Conservation (phyloP, 1,140 invertebrate genomes). For the Pristionchus pacificus region DNA sequence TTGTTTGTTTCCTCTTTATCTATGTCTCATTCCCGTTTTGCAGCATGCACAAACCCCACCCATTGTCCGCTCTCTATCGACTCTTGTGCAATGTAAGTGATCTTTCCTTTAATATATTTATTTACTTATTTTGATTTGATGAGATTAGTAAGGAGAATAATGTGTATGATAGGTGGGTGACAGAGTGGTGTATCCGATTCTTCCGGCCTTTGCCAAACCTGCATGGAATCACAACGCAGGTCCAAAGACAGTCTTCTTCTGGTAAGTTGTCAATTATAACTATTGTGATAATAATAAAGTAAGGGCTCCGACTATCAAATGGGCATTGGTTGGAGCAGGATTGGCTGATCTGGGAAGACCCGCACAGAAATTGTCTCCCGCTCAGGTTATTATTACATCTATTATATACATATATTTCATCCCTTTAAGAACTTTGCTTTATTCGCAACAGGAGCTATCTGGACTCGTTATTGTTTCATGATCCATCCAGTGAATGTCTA, state of each 20-base stretch:
- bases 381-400: too few relatives aligned
- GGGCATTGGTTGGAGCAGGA: conserved; percentile 74
- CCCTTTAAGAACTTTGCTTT: conserved; percentile 65
- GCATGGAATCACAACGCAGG: conserved; percentile 58
- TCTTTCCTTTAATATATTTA: too few relatives aligned
- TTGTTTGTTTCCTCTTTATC: too few relatives aligned
- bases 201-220: conserved; percentile 53
- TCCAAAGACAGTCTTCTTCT: conserved; percentile 63
- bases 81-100: too few relatives aligned
- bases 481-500: conserved; percentile 91
- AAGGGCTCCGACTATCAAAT: conserved; percentile 57
- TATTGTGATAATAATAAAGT: neutral
- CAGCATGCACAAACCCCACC: too few relatives aligned
- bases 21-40: too few relatives aligned
- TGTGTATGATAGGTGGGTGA: conserved; percentile 48
- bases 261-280: conserved; percentile 30
- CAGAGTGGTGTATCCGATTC: conserved; percentile 50
- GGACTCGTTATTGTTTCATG: conserved; percentile 76
- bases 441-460: conserved; percentile 69
- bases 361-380: conserved; percentile 79
- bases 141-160: too few relatives aligned
- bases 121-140: too few relatives aligned
- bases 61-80: too few relatives aligned
- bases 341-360: conserved; percentile 84
- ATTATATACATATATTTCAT: too few relatives aligned